phyloP scores from a whole-genome alignment of 2,113 vertebrate genomes.

The Leucopsar rothschildi region DNA sequence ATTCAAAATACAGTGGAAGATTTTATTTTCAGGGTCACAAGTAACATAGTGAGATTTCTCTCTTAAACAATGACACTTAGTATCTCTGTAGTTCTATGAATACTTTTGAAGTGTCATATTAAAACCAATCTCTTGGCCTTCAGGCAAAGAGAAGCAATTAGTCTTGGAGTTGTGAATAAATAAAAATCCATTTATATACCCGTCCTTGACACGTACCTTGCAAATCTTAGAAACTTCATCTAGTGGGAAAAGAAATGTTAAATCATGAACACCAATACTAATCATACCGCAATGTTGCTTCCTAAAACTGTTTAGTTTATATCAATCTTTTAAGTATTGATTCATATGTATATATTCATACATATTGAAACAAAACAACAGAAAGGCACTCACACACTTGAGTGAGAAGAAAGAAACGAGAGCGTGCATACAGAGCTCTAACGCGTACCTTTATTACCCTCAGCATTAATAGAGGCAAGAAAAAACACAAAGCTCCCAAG shows the following conservation, averaged over 20 bases:
- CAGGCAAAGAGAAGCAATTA: conserved; percentile 87
- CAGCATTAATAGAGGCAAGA: background rate
- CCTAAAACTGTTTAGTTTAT: conserved; percentile 68
- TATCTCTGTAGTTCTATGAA: conserved; percentile 81
- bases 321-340: conserved; percentile 75
- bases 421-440: background rate
- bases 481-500: conserved; percentile 1
- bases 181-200: conserved; percentile 87
- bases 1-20: conserved; percentile 70
- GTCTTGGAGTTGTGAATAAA: conserved; percentile 88
- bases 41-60: conserved; percentile 73
- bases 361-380: conserved; percentile 62
- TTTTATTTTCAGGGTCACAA: conserved; percentile 80
- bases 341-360: conserved; percentile 79
- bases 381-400: conserved; percentile 12
- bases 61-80: conserved; percentile 84
- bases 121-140: conserved; percentile 85
- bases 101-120: conserved; percentile 88
- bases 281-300: conserved; percentile 59
- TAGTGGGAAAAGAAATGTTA: conserved; percentile 81
- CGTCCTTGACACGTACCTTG: conserved; percentile 86
- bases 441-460: background rate
- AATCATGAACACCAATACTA: conserved; percentile 74
- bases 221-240: conserved; percentile 86
- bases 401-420: conserved; percentile 27